Percentiles rank a stretch among this genome's conserved stretches.
phyloP scores from a whole-genome alignment of 1,140 invertebrate species.

The Trichonephila clavata region DNA sequence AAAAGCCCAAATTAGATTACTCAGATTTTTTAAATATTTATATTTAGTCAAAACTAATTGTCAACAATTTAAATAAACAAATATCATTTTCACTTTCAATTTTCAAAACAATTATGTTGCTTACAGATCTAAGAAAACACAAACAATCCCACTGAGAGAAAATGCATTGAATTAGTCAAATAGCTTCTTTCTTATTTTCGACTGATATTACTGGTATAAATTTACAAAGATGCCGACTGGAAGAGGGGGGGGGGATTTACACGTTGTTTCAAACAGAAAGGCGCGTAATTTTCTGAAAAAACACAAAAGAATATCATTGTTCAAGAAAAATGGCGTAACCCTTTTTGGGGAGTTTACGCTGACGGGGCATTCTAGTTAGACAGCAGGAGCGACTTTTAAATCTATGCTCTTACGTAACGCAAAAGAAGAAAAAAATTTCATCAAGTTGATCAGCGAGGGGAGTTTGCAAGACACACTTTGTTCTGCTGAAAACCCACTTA shows the following conservation, averaged over 20 bases:
- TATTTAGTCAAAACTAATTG: too few relatives aligned
- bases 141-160: not conserved
- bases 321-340: conserved; percentile 43
- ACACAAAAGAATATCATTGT: conserved; percentile 37
- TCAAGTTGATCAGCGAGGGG: conserved; percentile 23
- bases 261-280: conserved; percentile 6
- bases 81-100: too few relatives aligned
- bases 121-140: not conserved
- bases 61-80: too few relatives aligned
- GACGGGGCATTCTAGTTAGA: conserved; percentile 30
- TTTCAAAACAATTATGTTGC: too few relatives aligned
- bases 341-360: conserved; percentile 21
- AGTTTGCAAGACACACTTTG: conserved; percentile 45
- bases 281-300: conserved; percentile 15
- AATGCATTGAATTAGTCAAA: not conserved
- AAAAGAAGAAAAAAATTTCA: conserved; percentile 27
- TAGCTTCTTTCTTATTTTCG: not conserved
- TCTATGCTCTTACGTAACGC: conserved; percentile 20
- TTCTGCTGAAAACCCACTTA: conserved; percentile 71
- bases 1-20: too few relatives aligned
- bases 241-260: not conserved
- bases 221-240: not conserved
- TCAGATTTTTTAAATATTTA: too few relatives aligned
- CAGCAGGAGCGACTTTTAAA: conserved; percentile 33
- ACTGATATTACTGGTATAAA: not conserved